Evolutionary conservation across 2,888 invertebrate species (phyloP).

Genomic region (Baccha elongata): DNA sequence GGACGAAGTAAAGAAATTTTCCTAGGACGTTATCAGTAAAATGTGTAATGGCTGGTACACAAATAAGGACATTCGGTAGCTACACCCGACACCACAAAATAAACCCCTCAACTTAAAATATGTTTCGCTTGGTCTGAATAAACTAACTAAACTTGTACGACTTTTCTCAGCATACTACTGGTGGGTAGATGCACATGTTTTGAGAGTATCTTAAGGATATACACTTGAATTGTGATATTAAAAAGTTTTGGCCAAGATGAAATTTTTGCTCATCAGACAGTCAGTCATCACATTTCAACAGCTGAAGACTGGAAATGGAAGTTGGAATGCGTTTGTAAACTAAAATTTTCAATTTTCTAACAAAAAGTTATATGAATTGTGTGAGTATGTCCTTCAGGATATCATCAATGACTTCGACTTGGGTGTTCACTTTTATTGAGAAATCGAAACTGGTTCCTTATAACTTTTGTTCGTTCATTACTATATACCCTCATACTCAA

Average conservation of each 20-base stretch:
- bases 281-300: constrained; percentile 3
- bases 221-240: constrained; percentile 16
- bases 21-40: neutral
- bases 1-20: neutral
- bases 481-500: neutral
- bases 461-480: neutral
- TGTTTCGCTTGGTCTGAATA: constrained; percentile 8
- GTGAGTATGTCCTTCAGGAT: neutral
- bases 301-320: neutral
- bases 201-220: neutral
- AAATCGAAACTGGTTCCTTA: neutral
- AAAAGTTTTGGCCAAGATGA: constrained; percentile 8
- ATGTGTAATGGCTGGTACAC: neutral
- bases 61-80: constrained; percentile 10
- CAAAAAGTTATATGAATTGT: neutral
- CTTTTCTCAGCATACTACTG: neutral
- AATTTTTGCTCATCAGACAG: constrained; percentile 12
- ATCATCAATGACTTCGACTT: neutral
- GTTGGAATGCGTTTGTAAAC: neutral
- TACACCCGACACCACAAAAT: constrained; percentile 13
- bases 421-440: neutral
- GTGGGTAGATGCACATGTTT: neutral
- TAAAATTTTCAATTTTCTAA: neutral
- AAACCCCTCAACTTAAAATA: constrained; percentile 7
- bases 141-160: neutral